phyloP scores from a whole-genome alignment of 2,888 invertebrate species.

The Cordilura impudica region DNA sequence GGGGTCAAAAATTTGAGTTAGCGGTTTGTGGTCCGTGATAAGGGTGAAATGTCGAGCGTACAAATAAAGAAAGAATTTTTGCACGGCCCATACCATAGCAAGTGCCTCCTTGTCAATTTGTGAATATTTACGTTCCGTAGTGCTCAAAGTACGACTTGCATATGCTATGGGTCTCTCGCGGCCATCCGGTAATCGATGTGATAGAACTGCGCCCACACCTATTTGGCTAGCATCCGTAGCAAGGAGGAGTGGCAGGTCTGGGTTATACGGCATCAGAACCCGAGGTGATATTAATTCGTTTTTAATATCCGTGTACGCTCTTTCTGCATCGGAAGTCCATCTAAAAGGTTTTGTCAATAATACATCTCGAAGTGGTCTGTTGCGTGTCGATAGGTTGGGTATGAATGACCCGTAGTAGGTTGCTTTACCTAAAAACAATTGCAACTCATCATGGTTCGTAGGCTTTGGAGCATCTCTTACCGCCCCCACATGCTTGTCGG shows the following conservation, averaged over 20 bases:
- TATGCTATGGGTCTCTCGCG: constrained; percentile 34
- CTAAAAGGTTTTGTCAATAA: neutral
- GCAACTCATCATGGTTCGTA: constrained; percentile 23
- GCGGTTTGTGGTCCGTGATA: too few species aligned
- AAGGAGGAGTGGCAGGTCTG: neutral
- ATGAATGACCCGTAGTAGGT: constrained; percentile 21
- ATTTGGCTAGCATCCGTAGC: constrained; percentile 50
- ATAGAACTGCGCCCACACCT: constrained; percentile 41
- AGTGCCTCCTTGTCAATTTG: constrained; percentile 57
- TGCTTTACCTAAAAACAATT: constrained; percentile 38
- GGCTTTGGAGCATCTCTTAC: constrained; percentile 18
- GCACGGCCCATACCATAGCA: too few species aligned
- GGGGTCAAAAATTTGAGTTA: neutral
- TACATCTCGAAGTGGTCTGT: constrained; percentile 15
- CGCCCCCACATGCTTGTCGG: constrained; percentile 5
- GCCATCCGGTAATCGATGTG: constrained; percentile 19
- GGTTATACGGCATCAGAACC: constrained; percentile 16
- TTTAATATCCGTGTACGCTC: constrained; percentile 9
- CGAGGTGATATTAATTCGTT: neutral
- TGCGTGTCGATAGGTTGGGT: neutral
- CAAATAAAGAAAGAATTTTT: too few species aligned
- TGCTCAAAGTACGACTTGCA: constrained; percentile 37
- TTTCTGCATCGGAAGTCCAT: neutral
- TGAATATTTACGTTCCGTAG: constrained; percentile 41
- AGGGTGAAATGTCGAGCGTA: too few species aligned